Conservation (phyloP, 1,140 invertebrate genomes). For the Diuraphis noxia region DNA sequence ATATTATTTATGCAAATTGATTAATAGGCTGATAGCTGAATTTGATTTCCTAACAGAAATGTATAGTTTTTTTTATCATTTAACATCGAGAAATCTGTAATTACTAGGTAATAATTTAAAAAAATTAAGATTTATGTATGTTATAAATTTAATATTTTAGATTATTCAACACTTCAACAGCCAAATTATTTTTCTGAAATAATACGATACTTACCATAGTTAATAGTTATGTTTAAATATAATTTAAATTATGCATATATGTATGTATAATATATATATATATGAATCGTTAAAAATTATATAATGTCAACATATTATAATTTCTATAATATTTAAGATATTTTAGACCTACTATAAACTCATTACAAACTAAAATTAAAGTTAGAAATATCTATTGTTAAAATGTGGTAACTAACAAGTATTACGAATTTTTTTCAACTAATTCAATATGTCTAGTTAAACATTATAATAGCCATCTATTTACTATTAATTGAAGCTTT, state of each 20-base stretch:
- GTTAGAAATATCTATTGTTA: conserved; percentile 4
- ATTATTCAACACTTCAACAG: no score
- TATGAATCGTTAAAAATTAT: background rate
- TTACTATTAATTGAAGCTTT: conserved; percentile 13
- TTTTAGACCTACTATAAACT: background rate
- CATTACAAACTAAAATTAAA: conserved; percentile 15
- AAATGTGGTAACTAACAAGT: background rate
- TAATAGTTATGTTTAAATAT: background rate
- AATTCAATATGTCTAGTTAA: conserved; percentile 17
- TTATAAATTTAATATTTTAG: no score
- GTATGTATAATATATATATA: no score
- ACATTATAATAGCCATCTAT: background rate
- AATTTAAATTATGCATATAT: background rate
- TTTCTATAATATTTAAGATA: conserved; percentile 7
- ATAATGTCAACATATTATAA: background rate
- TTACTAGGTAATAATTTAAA: no score
- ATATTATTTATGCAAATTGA: no score
- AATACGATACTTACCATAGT: background rate
- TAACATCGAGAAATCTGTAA: background rate
- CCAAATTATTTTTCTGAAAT: background rate
- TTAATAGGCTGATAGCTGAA: no score
- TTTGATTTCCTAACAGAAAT: no score
- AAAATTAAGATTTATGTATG: no score
- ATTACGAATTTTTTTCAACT: background rate
- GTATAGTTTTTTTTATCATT: background rate